phyloP scores from a whole-genome alignment of 2,888 invertebrate genomes.

The Lymantria monacha region DNA sequence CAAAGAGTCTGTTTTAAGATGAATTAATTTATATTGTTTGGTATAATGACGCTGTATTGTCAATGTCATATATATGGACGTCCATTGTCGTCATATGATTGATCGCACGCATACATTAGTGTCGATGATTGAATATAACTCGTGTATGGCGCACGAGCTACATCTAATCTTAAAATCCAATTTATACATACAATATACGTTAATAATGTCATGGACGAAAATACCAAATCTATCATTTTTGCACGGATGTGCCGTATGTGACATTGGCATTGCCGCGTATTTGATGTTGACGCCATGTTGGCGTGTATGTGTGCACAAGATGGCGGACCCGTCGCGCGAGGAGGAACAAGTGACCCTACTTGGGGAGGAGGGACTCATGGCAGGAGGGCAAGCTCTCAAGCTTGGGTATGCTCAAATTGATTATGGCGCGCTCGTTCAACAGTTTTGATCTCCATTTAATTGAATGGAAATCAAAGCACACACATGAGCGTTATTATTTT shows the following conservation, averaged over 20 bases:
- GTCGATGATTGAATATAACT: constrained; percentile 21
- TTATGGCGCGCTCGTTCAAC: constrained; percentile 58
- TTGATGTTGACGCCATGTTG: constrained; percentile 81
- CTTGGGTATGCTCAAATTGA: constrained; percentile 92
- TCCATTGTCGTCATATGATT: constrained; percentile 37
- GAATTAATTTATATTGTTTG: constrained; percentile 37
- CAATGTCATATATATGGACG: constrained; percentile 61
- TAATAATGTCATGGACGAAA: constrained; percentile 26
- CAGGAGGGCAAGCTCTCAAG: constrained; percentile 98
- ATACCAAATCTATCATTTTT: constrained; percentile 32
- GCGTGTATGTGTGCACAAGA: constrained; percentile 88
- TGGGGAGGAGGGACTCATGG: constrained; percentile 97
- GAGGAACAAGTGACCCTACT: constrained; percentile 98
- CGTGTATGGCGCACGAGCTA: constrained; percentile 14
- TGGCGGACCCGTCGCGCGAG: constrained; percentile 98
- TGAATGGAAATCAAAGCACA: constrained; percentile 69
- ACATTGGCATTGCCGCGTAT: constrained; percentile 87
- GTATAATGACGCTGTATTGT: constrained; percentile 48
- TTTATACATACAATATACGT: constrained; percentile 17
- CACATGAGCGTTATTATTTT: constrained; percentile 83
- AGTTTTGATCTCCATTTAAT: constrained; percentile 62
- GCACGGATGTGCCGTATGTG: constrained; percentile 52
- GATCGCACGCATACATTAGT: constrained; percentile 35
- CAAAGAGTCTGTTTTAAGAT: constrained; percentile 39
- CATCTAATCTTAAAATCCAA: constrained; percentile 25